Evolutionary conservation across 2,888 invertebrate genomes (phyloP).

Genomic region (Caenorhabditis virilis): DNA sequence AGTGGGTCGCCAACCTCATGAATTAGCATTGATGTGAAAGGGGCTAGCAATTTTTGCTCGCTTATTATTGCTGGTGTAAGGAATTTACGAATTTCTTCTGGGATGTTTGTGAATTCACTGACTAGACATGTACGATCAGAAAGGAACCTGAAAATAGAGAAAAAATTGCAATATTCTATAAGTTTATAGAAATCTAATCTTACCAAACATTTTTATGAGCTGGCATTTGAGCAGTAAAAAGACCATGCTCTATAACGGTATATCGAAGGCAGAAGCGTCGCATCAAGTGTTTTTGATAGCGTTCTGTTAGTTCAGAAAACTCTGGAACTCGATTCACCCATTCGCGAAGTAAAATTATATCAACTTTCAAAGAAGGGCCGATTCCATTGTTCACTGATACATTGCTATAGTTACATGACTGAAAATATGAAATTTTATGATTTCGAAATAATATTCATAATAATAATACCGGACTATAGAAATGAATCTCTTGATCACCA

Average conservation of each 20-base stretch:
- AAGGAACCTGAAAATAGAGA: constrained; percentile 31
- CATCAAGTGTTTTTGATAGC: constrained; percentile 27
- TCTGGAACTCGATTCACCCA: constrained; percentile 38
- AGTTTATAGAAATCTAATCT: too few species aligned
- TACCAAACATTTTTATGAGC: constrained; percentile 41
- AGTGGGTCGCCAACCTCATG: constrained; percentile 44
- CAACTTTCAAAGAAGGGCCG: constrained; percentile 29
- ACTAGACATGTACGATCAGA: constrained; percentile 36
- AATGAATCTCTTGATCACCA: constrained; percentile 21
- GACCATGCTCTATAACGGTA: constrained; percentile 42
- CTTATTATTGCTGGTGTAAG: constrained; percentile 21
- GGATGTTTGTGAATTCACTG: constrained; percentile 32
- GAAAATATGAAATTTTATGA: background rate
- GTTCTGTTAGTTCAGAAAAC: constrained; percentile 17
- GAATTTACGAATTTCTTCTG: constrained; percentile 17
- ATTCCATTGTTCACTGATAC: constrained; percentile 34
- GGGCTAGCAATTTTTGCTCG: constrained; percentile 37
- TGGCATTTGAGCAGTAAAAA: constrained; percentile 41
- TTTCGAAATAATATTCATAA: background rate
- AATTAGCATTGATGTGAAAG: constrained; percentile 34
- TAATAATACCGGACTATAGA: constrained; percentile 35
- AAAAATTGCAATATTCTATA: too few species aligned
- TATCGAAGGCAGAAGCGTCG: constrained; percentile 42
- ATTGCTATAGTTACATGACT: constrained; percentile 25
- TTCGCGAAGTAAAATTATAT: constrained; percentile 28